These are phyloP conservation scores for Spodoptera littoralis DNA, from an alignment of 2,888 invertebrate species.

Conservation along the genomic window DNA sequence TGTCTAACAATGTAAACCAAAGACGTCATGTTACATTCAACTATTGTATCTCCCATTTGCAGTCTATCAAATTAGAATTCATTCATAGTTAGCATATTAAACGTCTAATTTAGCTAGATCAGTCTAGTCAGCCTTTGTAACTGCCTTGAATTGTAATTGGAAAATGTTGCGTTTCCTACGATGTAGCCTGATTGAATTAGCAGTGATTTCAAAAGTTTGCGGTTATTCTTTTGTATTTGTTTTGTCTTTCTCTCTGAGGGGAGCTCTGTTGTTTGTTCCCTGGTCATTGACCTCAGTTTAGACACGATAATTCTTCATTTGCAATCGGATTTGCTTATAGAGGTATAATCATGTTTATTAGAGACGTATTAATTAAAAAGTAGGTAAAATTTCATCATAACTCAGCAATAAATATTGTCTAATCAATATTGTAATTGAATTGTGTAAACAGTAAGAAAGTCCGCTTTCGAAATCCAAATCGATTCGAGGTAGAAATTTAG, in stretches of 20 bases:
- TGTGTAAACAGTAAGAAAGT: conserved; percentile 5
- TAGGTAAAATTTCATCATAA: conserved; percentile 1
- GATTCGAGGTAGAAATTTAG: not conserved
- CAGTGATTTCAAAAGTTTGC: conserved; percentile 24
- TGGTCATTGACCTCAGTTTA: conserved; percentile 29
- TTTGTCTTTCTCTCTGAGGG: conserved; percentile 2
- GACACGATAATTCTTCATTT: conserved; percentile 10
- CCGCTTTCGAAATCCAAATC: conserved; percentile 5
- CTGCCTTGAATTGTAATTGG: conserved; percentile 49
- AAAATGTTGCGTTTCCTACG: conserved; percentile 40
- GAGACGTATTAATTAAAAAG: no score
- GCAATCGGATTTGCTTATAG: conserved; percentile 3
- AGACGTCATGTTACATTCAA: conserved; percentile 19
- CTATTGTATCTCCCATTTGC: conserved; percentile 16
- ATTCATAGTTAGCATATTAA: conserved; percentile 41
- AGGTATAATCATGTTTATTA: no score
- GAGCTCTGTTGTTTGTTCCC: conserved; percentile 14
- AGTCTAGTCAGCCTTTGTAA: conserved; percentile 29
- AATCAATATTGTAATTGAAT: conserved; percentile 4
- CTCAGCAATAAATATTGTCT: conserved; percentile 7
- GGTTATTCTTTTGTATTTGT: conserved; percentile 22
- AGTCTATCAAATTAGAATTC: conserved; percentile 44
- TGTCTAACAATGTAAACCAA: conserved; percentile 12
- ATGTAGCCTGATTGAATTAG: conserved; percentile 31
- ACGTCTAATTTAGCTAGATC: conserved; percentile 31